Base-by-base conservation (phyloP, 2,113 vertebrate species). In the Raphicerus campestris region DNA sequence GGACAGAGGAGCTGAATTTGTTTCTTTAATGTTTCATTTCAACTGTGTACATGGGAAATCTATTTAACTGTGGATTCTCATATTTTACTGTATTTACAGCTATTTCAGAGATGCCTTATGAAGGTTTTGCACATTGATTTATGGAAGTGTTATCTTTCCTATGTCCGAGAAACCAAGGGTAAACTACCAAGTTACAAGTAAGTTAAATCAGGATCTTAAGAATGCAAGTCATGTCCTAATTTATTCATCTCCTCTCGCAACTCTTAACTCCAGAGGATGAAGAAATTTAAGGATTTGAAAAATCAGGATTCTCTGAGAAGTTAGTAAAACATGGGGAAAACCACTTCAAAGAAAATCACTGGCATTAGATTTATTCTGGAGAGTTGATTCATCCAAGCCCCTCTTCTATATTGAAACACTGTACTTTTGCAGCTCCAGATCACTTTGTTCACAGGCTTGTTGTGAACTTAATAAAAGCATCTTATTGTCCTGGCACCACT, bases 171-270 rank as follows among this genome's bases (percentile, higher is more conserved):
- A 99, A 99, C 99, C 98, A 99, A 99, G 99, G 99, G 99, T 97
- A 99, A 99, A 98, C 99, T 99, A 94, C 99, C 99, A 96, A 99
- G 99, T 98, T 99, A 99, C 99, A 99, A 99, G 99, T 99, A 99
- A 99, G 99, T 99, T 96, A 94, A 97, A 93, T 66, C 58, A 93
- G 56, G 96, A 30, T 95, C n/a, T 87, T 63, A 85, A 89, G 42
- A 96, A 90, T 83, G 20, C 81, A 89, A 17, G 60, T 89, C 47
- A 53, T 75, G 42, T 75, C 92, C 58, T 16, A 86, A 73, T 73
- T 73, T 73, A 73, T 39, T 73, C 35, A 73, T 39, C 35, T 73
- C 66, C 66, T 39, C 39, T 96, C 47, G 61, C 14, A 87, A 26
- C 35, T 97, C 30, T 95, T 94, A 87, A 42, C 63, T 80, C 88